These are phyloP conservation scores for Streblospio benedicti DNA, from an alignment of 1,140 invertebrate genomes.

Conservation along the genomic window DNA sequence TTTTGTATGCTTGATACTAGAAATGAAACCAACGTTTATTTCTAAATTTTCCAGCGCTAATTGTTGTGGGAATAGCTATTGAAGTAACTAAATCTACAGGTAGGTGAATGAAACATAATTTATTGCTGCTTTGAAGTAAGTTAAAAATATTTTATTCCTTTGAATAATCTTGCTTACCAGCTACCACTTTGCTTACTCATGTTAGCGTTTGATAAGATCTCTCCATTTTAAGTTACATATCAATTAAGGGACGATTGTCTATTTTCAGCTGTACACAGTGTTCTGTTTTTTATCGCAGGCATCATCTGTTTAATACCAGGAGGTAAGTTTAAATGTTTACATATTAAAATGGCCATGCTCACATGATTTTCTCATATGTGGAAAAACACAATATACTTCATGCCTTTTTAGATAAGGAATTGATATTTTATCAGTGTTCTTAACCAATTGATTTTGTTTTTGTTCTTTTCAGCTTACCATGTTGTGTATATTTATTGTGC, in stretches of 20 bases:
- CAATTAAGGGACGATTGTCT: neutral
- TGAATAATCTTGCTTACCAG: too few species aligned
- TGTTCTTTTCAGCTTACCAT: slow-evolving; percentile 58
- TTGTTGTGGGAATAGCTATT: slow-evolving; percentile 64
- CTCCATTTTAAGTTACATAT: neutral
- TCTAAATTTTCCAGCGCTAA: slow-evolving; percentile 45
- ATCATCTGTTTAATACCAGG: slow-evolving; percentile 63
- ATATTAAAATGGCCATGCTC: neutral
- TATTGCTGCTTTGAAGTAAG: too few species aligned
- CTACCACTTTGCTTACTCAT: too few species aligned
- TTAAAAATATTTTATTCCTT: too few species aligned
- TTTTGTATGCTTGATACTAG: neutral
- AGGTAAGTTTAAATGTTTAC: slow-evolving; percentile 23
- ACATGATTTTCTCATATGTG: neutral
- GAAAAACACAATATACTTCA: neutral
- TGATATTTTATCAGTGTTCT: slow-evolving; percentile 7
- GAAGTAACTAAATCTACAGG: slow-evolving; percentile 57
- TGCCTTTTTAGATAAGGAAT: neutral
- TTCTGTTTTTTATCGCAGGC: slow-evolving; percentile 70
- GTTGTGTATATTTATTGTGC: slow-evolving; percentile 74
- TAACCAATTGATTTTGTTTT: slow-evolving; percentile 11
- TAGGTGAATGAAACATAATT: slow-evolving; percentile 13
- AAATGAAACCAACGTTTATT: slow-evolving; percentile 11
- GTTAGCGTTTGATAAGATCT: too few species aligned
- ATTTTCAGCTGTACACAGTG: slow-evolving; percentile 50